These are phyloP conservation scores for Saguinus imperator DNA, from an alignment of 2,113 vertebrate genomes.

Conservation along the genomic window DNA sequence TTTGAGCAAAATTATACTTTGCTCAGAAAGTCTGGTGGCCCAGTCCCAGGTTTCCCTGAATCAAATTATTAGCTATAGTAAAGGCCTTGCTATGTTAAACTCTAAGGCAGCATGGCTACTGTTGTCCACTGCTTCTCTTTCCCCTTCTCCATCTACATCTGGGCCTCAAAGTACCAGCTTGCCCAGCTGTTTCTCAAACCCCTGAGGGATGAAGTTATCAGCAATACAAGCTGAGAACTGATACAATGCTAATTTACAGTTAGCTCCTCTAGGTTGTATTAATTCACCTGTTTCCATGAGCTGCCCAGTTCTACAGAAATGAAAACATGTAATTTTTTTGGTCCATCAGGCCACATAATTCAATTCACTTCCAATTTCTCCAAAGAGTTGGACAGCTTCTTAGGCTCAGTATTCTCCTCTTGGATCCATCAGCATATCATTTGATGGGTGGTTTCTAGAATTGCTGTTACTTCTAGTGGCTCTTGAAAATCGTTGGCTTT, in stretches of 20 bases:
- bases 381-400: neutral
- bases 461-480: slow-evolving; percentile 23
- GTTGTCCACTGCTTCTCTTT: neutral
- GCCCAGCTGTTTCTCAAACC: neutral
- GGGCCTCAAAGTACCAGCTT: neutral
- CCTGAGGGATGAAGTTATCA: neutral
- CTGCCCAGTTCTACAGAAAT: neutral
- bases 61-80: neutral
- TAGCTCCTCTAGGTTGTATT: neutral
- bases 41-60: neutral
- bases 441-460: neutral
- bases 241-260: neutral
- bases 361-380: slow-evolving; percentile 8
- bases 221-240: neutral
- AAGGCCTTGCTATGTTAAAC: neutral
- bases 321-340: neutral
- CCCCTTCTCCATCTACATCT: neutral
- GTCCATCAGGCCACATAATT: neutral
- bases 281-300: neutral
- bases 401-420: neutral
- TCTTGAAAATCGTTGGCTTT: neutral
- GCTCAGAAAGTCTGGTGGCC: neutral
- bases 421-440: neutral
- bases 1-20: neutral
- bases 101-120: neutral